These are phyloP conservation scores for Cephus runcator DNA, from an alignment of 2,888 invertebrate genomes.

Conservation along the genomic window DNA sequence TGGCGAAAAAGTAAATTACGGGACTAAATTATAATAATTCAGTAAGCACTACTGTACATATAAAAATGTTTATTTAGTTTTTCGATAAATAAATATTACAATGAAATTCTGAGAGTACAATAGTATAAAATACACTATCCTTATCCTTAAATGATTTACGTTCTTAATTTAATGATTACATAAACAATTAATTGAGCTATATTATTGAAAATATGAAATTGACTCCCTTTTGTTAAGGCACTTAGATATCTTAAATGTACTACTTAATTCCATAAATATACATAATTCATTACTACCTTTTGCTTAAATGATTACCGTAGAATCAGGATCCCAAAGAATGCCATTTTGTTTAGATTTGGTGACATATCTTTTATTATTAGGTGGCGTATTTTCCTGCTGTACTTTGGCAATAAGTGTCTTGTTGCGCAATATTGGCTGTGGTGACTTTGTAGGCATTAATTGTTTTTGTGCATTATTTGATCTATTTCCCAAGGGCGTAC, in stretches of 20 bases:
- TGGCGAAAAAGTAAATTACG: conserved; percentile 33
- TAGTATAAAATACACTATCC: conserved; percentile 3
- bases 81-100: background rate
- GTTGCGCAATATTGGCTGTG: conserved; percentile 16
- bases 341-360: conserved; percentile 14
- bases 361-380: conserved; percentile 4
- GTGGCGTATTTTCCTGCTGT: conserved; percentile 20
- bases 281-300: background rate
- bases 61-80: background rate
- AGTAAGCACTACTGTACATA: conserved; percentile 1
- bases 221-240: background rate
- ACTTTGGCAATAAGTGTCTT: conserved; percentile 13
- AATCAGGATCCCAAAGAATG: conserved; percentile 20
- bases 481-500: conserved; percentile 55
- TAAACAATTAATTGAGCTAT: background rate
- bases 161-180: conserved; percentile 7
- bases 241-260: background rate
- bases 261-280: conserved; percentile 1
- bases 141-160: conserved; percentile 3
- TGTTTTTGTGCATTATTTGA: conserved; percentile 47
- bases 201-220: background rate
- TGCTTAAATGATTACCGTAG: conserved; percentile 15
- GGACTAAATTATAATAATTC: conserved; percentile 6
- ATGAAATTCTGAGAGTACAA: background rate
- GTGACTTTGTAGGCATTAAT: conserved; percentile 20